Base-by-base conservation (phyloP, 2,888 invertebrate genomes). In the Thelaira solivaga region DNA sequence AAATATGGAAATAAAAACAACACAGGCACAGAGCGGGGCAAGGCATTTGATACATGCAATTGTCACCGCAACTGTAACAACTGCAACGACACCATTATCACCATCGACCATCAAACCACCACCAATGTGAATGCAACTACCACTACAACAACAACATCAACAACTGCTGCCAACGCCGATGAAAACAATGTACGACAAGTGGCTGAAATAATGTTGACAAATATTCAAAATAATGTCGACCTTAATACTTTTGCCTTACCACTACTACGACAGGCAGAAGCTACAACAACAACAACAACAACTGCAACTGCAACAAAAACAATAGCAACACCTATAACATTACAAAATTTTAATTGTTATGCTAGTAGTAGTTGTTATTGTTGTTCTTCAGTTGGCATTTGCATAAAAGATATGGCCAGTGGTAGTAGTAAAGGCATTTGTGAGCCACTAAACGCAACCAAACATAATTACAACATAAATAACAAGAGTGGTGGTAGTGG, bases 201-300 rank as follows among this genome's bases (percentile, higher is more conserved):
- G 24, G 24, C 22, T 49, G 57, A 49, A 49, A 59, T 43, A 59
- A 26, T 59, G 65, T 59, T 73, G 57, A 68, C 64, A 68, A 73
- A 77, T 68, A 77, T 62, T 62, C 62, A 62, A 73, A 73, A 77
- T 64, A 77, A 64, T 73, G 73, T 47, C 68, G 68, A 64, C 62
- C 41, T 68, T 57, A 73, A 73, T 62, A 62, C 43, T 29, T 62
- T 61, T 49, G 49, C 36, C 34, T 51, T 65, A 24, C 26, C 57
- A 41, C 45, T n/a, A n/a, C n/a, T n/a, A n/a, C n/a, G n/a, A n/a
- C n/a, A n/a, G n/a, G n/a, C 22, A 39, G 4, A 49, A 20, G 8
- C 59, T 34, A 13, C 51, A 57, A 8, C 51, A 59, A 5, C n/a
- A 47, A 1, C 47, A 47, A 2, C 41, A 39, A 3, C 57, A 31